phyloP scores from a whole-genome alignment of 1,140 invertebrate species.

The Heterodera carotae region DNA sequence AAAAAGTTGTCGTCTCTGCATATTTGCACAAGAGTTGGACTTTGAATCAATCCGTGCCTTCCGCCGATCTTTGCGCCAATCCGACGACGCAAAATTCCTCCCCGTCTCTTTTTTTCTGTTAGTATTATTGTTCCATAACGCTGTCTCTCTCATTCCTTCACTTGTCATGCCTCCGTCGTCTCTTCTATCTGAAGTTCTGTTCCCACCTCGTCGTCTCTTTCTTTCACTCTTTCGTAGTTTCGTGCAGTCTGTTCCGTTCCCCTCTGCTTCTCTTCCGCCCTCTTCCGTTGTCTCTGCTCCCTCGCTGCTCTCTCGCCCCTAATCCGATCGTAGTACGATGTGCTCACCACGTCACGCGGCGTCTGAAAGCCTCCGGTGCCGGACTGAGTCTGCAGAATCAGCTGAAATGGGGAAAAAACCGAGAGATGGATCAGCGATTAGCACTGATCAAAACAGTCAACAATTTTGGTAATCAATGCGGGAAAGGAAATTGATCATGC shows the following conservation, averaged over 20 bases:
- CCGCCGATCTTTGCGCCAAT: too few species aligned
- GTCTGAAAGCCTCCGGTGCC: constrained; percentile 45
- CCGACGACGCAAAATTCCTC: too few species aligned
- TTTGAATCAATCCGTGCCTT: too few species aligned
- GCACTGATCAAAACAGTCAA: constrained; percentile 14
- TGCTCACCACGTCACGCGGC: constrained; percentile 44
- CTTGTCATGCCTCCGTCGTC: background rate
- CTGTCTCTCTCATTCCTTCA: background rate
- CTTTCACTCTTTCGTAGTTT: background rate
- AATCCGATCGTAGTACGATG: constrained; percentile 41
- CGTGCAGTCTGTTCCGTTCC: background rate
- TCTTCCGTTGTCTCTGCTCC: constrained; percentile 9
- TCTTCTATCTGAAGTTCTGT: too few species aligned
- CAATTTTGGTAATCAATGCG: constrained; percentile 15
- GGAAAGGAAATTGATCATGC: constrained; percentile 31
- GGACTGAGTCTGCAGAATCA: constrained; percentile 42
- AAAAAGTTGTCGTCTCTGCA: too few species aligned
- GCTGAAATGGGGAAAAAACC: background rate
- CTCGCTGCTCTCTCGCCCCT: constrained; percentile 10
- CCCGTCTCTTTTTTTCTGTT: too few species aligned
- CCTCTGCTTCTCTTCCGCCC: constrained; percentile 5
- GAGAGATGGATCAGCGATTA: too few species aligned
- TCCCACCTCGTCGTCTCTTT: background rate
- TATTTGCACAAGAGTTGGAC: too few species aligned
- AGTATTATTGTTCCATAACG: too few species aligned